A percentile compares a stretch with the other conserved stretches of the same genome.
Evolutionary conservation across 2,888 invertebrate genomes (phyloP).

Genomic region (Actias luna): DNA sequence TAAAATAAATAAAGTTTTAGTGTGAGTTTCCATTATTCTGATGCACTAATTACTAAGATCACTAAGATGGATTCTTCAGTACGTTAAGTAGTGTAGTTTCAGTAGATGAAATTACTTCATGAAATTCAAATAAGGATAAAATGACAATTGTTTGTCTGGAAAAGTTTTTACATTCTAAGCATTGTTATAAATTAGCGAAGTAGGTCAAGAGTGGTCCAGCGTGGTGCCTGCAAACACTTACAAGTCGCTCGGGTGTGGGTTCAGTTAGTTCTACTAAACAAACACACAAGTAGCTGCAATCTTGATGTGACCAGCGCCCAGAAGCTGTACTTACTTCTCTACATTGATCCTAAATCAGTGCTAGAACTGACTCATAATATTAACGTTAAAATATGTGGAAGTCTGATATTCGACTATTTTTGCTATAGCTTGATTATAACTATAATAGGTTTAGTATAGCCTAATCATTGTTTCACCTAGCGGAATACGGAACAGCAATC

Average conservation of each 20-base stretch:
- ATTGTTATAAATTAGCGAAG: slow-evolving; percentile 12
- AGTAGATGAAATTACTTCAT: not conserved
- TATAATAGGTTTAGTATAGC: not conserved
- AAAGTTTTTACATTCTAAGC: slow-evolving; percentile 1
- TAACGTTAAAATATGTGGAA: not conserved
- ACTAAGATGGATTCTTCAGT: not conserved
- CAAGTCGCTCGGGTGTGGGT: slow-evolving; percentile 42
- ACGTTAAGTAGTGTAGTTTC: not conserved
- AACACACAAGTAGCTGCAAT: slow-evolving; percentile 59
- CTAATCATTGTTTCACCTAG: too few species aligned
- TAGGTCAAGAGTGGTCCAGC: slow-evolving; percentile 13
- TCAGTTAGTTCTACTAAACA: slow-evolving; percentile 57
- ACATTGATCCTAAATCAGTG: slow-evolving; percentile 19
- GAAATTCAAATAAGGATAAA: not conserved
- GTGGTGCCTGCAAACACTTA: slow-evolving; percentile 26
- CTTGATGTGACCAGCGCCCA: slow-evolving; percentile 59
- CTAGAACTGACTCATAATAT: slow-evolving; percentile 25
- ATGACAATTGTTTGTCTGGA: not conserved
- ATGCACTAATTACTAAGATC: too few species aligned
- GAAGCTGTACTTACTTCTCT: slow-evolving; percentile 40
- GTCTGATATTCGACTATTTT: not conserved
- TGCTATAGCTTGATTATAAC: not conserved
- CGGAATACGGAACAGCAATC: too few species aligned
- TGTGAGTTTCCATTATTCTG: too few species aligned
- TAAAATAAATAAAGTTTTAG: too few species aligned